These are phyloP conservation scores for Parazoanthus atlanticus DNA, from an alignment of 92 coral and sea anemone genomes.

Conservation along the genomic window DNA sequence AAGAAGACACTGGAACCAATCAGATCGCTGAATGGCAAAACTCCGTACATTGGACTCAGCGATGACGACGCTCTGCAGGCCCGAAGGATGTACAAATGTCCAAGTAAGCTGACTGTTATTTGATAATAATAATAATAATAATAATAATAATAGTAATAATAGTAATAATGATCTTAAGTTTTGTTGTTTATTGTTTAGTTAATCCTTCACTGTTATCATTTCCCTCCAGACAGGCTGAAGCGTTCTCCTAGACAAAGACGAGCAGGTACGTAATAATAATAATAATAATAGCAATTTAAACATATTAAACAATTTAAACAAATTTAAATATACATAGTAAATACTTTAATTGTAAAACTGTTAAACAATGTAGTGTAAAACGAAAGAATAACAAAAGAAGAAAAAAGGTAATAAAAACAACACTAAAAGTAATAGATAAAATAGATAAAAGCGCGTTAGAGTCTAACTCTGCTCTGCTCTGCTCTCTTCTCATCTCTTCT, in stretches of 20 bases:
- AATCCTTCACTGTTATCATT: neutral
- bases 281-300: neutral
- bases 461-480: too few species aligned
- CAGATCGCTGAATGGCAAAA: slow-evolving; percentile 73
- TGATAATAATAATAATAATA: neutral
- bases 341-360: too few species aligned
- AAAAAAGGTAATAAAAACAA: too few species aligned
- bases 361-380: too few species aligned
- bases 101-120: slow-evolving; percentile 58
- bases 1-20: slow-evolving; percentile 77
- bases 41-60: slow-evolving; percentile 86
- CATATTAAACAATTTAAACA: too few species aligned
- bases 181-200: too few species aligned
- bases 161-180: neutral
- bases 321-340: too few species aligned
- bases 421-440: too few species aligned
- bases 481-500: too few species aligned
- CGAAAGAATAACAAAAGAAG: too few species aligned
- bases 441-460: too few species aligned
- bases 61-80: slow-evolving; percentile 92
- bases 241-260: neutral
- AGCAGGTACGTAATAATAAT: slow-evolving; percentile 6
- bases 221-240: neutral
- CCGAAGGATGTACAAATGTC: slow-evolving; percentile 88
- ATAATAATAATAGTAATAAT: neutral